These are phyloP conservation scores for Delichon dasypus DNA, from an alignment of 2,797 vertebrate genomes.

Conservation along the genomic window DNA sequence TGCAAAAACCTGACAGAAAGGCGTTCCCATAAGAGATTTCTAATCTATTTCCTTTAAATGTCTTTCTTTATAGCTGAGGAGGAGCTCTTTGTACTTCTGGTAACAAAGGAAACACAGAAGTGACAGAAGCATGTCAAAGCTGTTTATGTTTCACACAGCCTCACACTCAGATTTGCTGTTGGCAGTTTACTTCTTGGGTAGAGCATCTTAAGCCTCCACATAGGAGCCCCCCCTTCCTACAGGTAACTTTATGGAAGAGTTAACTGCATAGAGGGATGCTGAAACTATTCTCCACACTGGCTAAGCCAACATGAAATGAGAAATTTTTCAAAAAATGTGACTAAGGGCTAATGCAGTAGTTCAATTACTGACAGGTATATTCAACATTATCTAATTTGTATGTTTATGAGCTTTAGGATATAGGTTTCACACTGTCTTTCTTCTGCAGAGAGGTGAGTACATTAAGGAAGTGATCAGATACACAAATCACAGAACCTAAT, in stretches of 20 bases:
- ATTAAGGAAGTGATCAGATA: background rate
- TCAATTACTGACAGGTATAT: background rate
- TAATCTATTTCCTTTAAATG: constrained; percentile 39
- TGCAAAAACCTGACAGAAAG: background rate
- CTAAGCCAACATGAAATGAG: background rate
- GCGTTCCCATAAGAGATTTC: background rate
- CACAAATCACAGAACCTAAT: background rate
- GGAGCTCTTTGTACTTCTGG: constrained; percentile 22
- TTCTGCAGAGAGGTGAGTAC: background rate
- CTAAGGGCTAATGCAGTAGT: background rate
- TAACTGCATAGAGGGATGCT: background rate
- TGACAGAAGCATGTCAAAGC: constrained; percentile 41
- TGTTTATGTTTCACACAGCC: background rate
- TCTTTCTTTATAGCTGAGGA: background rate
- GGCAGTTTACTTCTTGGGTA: background rate
- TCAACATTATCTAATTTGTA: background rate
- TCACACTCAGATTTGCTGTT: background rate
- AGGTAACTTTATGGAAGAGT: background rate
- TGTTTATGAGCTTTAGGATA: background rate
- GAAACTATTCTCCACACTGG: background rate
- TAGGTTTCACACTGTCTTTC: background rate
- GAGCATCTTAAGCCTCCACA: background rate
- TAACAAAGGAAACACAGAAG: constrained; percentile 29
- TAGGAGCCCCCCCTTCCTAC: background rate
- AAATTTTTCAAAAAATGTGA: rapidly evolving